Conservation (phyloP, 2,797 vertebrate species). For the Macrochelys suwanniensis region DNA sequence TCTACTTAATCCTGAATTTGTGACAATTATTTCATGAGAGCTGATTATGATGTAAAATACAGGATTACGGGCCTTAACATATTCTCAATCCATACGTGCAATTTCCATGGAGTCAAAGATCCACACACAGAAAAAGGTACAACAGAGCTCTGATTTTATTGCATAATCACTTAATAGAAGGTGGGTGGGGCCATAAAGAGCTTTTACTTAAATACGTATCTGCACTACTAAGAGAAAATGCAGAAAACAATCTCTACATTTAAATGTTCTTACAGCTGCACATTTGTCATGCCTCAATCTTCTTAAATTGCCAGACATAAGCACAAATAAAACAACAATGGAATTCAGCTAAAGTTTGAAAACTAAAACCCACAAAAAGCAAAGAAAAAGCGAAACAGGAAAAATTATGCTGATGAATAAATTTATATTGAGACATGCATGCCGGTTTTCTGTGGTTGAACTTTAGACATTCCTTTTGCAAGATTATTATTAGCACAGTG, state of each 20-base stretch:
- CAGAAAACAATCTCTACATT: not conserved
- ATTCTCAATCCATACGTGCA: not conserved
- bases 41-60: not conserved
- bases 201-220: not conserved
- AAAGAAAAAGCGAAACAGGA: not conserved
- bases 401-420: not conserved
- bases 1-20: not conserved
- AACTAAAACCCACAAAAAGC: not conserved
- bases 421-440: rapidly evolving
- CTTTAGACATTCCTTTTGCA: not conserved
- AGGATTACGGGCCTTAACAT: not conserved
- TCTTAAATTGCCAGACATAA: not conserved
- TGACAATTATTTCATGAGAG: not conserved
- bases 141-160: not conserved
- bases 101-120: not conserved
- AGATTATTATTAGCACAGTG: rapidly evolving
- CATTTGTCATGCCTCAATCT: not conserved
- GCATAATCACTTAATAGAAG: rapidly evolving
- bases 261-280: not conserved
- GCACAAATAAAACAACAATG: not conserved
- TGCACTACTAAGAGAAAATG: not conserved
- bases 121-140: not conserved
- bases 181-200: not conserved
- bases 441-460: not conserved
- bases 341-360: not conserved